Percentiles rank a stretch among this genome's conserved stretches.
Conservation (phyloP, 2,888 invertebrate species). For the Hypselothyrea guttata region DNA sequence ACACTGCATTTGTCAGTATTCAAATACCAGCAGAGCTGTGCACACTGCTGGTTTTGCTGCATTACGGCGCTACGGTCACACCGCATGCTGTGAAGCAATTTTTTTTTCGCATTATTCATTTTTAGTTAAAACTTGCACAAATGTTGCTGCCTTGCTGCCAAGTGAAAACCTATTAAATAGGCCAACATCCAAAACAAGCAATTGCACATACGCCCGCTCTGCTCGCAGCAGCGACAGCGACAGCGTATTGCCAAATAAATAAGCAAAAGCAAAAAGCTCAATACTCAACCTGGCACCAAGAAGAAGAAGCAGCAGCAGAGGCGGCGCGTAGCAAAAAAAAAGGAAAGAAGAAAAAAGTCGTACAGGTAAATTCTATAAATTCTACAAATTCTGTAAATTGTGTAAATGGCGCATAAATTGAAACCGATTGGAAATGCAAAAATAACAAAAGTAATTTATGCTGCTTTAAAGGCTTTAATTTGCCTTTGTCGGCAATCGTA, state of each 20-base stretch:
- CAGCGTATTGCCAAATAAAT: conserved; percentile 12
- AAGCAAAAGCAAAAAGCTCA: conserved; percentile 45
- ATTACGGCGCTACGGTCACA: conserved; percentile 51
- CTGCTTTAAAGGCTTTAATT: not conserved
- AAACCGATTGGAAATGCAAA: too few relatives aligned
- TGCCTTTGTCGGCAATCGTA: conserved; percentile 36
- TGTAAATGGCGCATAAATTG: too few relatives aligned
- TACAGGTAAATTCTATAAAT: conserved; percentile 46
- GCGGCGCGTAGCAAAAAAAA: conserved; percentile 54
- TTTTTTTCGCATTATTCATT: conserved; percentile 61
- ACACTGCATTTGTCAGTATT: conserved; percentile 3
- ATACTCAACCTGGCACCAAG: conserved; percentile 52
- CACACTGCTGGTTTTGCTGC: conserved; percentile 9
- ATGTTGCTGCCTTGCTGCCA: conserved; percentile 41
- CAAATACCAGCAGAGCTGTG: not conserved
- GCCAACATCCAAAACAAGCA: conserved; percentile 17
- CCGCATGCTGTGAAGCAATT: conserved; percentile 51
- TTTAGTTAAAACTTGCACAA: conserved; percentile 52
- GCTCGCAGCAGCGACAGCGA: conserved; percentile 8
- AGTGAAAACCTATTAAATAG: conserved; percentile 47
- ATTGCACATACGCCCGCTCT: conserved; percentile 9
- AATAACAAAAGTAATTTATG: too few relatives aligned
- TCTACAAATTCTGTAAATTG: too few relatives aligned
- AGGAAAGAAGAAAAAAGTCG: conserved; percentile 40
- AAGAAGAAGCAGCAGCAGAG: conserved; percentile 53